Percentiles rank a stretch among this genome's conserved stretches.
These are phyloP conservation scores for Dusona sp. DNA, from an alignment of 2,888 invertebrate species.

Conservation along the genomic window DNA sequence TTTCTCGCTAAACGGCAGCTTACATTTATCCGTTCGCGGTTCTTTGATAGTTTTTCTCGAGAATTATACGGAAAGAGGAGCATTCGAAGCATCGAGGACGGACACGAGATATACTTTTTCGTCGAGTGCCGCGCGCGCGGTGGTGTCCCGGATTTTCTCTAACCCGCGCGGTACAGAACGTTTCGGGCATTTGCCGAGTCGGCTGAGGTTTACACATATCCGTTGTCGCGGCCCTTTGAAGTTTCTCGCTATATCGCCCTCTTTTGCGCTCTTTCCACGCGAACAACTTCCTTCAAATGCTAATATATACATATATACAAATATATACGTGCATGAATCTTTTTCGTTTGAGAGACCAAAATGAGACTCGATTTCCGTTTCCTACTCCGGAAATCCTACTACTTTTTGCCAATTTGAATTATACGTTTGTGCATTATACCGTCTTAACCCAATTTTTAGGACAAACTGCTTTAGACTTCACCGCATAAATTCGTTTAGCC, in stretches of 20 bases:
- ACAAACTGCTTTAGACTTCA: background rate
- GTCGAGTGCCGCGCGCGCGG: background rate
- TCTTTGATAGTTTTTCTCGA: conserved; percentile 82
- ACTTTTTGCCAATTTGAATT: conserved; percentile 30
- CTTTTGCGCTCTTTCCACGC: conserved; percentile 45
- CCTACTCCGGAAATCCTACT: conserved; percentile 58
- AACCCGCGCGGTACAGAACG: background rate
- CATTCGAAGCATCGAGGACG: conserved; percentile 28
- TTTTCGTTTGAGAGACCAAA: conserved; percentile 44
- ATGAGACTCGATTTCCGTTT: conserved; percentile 66
- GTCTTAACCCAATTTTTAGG: background rate
- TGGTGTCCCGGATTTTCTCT: conserved; percentile 61
- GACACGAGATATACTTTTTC: conserved; percentile 28
- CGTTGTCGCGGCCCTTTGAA: conserved; percentile 84
- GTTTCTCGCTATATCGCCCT: conserved; percentile 73
- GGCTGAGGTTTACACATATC: conserved; percentile 81
- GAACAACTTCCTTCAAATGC: conserved; percentile 56
- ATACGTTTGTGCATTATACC: background rate
- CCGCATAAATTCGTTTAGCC: background rate
- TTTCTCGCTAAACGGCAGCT: conserved; percentile 83
- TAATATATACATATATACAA: conserved; percentile 5
- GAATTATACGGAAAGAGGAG: conserved; percentile 68
- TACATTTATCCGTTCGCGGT: conserved; percentile 83
- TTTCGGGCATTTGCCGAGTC: conserved; percentile 58
- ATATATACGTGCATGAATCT: background rate